Conservation (phyloP, 2,888 invertebrate genomes). For the Aplocera efformata region DNA sequence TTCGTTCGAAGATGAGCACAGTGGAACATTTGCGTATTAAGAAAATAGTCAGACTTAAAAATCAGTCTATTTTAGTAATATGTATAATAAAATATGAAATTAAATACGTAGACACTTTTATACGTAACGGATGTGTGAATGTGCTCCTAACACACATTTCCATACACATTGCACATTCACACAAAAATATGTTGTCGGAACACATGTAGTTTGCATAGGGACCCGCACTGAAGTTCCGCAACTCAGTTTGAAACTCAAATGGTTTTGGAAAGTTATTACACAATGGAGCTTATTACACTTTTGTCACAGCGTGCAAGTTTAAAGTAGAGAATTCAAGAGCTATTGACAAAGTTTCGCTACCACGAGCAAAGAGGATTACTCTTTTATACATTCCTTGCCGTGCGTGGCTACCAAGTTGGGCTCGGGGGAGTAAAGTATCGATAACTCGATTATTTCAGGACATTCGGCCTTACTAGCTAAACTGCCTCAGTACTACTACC, state of each 20-base stretch:
- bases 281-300: constrained; percentile 58
- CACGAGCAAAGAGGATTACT: constrained; percentile 60
- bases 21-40: too few relatives aligned
- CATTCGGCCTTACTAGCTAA: constrained; percentile 31
- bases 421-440: constrained; percentile 45
- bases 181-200: constrained; percentile 12
- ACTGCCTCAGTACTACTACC: constrained; percentile 24
- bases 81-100: too few relatives aligned
- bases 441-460: constrained; percentile 55
- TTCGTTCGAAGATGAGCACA: too few relatives aligned
- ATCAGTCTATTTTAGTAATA: too few relatives aligned
- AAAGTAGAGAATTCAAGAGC: constrained; percentile 55
- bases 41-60: too few relatives aligned
- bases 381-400: constrained; percentile 32
- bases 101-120: too few relatives aligned
- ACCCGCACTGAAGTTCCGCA: constrained; percentile 14
- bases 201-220: constrained; percentile 13
- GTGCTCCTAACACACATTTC: too few relatives aligned
- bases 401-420: constrained; percentile 22
- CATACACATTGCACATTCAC: too few relatives aligned
- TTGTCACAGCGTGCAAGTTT: constrained; percentile 58
- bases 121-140: too few relatives aligned
- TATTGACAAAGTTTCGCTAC: constrained; percentile 60
- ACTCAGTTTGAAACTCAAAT: constrained; percentile 36
- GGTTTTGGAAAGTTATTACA: constrained; percentile 42